Conservation (phyloP, 1,140 invertebrate genomes). For the Meloidogyne exigua region DNA sequence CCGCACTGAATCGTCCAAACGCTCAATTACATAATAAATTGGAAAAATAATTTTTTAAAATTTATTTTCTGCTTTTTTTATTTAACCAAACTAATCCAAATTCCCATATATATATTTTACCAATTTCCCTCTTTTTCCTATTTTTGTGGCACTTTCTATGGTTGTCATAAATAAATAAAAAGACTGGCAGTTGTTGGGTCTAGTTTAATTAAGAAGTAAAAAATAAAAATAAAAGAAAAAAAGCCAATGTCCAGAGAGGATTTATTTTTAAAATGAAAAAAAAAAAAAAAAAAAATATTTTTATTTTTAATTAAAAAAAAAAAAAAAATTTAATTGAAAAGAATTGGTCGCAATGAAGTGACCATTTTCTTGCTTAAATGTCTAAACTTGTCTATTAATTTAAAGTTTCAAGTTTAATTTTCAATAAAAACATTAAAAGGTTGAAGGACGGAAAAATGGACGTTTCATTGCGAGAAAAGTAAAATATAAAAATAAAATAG, state of each 20-base stretch:
- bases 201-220: slow-evolving; percentile 5
- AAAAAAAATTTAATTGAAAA: too few relatives aligned
- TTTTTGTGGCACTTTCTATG: neutral
- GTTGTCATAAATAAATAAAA: neutral
- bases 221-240: neutral
- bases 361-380: too few relatives aligned
- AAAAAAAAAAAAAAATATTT: neutral
- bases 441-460: too few relatives aligned
- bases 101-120: neutral
- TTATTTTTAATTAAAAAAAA: neutral
- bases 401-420: too few relatives aligned
- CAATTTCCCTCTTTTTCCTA: neutral
- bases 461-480: too few relatives aligned
- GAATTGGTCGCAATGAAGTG: neutral
- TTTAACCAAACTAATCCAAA: neutral
- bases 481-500: too few relatives aligned
- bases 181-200: neutral
- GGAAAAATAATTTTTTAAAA: too few relatives aligned
- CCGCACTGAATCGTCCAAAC: neutral
- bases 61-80: slow-evolving; percentile 1
- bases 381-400: too few relatives aligned
- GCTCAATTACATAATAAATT: neutral
- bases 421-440: too few relatives aligned
- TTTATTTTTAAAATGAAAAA: neutral
- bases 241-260: neutral